These are phyloP conservation scores for Tenthredo livida DNA, from an alignment of 2,888 invertebrate species.

Conservation along the genomic window DNA sequence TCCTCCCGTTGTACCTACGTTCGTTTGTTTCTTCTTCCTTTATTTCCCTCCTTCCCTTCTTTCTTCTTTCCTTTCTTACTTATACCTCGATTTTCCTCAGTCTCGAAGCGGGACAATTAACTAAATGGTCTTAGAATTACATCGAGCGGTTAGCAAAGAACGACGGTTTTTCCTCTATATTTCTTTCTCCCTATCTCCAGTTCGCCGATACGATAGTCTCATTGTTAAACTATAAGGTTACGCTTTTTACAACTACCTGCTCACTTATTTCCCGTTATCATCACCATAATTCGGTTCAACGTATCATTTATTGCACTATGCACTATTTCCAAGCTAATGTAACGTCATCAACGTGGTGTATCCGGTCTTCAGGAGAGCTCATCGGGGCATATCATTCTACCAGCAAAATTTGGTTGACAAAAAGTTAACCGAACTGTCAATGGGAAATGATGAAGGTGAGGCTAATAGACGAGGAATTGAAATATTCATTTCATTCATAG, in stretches of 20 bases:
- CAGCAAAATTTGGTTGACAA: too few relatives aligned
- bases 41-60: not conserved
- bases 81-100: slow-evolving; percentile 3
- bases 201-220: not conserved
- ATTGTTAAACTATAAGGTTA: slow-evolving; percentile 19
- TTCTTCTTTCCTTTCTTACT: not conserved
- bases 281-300: not conserved
- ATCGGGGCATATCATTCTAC: not conserved
- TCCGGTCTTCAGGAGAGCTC: not conserved
- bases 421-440: not conserved
- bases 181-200: not conserved
- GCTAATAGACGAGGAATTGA: not conserved
- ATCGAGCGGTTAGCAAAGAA: slow-evolving; percentile 25
- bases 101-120: slow-evolving; percentile 18
- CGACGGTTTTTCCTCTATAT: not conserved
- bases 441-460: not conserved
- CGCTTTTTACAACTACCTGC: not conserved
- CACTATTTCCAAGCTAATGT: not conserved
- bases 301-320: not conserved
- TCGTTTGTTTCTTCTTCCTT: not conserved
- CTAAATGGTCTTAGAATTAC: slow-evolving; percentile 46
- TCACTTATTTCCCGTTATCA: not conserved
- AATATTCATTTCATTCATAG: too few relatives aligned
- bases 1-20: not conserved
- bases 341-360: not conserved